Evolutionary conservation across 1,140 invertebrate species (phyloP).

Genomic region (Phenacoccus solenopsis): DNA sequence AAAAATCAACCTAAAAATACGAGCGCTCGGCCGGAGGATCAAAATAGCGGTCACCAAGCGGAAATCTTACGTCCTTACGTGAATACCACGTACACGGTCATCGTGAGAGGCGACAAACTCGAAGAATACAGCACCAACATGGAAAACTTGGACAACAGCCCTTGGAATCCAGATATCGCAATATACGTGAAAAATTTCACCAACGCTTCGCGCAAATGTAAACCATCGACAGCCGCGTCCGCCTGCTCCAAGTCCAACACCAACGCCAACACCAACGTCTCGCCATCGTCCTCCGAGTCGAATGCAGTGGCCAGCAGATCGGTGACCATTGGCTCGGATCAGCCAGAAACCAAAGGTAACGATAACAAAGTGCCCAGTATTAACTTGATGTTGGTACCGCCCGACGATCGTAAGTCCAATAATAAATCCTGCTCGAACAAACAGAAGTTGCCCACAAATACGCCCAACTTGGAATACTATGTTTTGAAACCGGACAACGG

Average conservation of each 20-base stretch:
- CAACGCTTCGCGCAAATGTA: not conserved
- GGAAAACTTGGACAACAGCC: not conserved
- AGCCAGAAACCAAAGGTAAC: not conserved
- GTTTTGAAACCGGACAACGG: not conserved
- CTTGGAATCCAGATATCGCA: not conserved
- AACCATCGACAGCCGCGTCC: not conserved
- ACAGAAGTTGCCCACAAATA: not conserved
- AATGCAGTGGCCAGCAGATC: not conserved
- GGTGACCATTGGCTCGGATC: not conserved
- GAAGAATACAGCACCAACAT: not conserved
- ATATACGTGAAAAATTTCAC: not conserved
- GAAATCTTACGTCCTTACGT: not conserved
- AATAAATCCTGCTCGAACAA: not conserved
- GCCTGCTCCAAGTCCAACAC: not conserved
- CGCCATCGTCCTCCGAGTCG: no score
- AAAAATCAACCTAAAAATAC: not conserved
- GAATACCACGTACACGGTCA: not conserved
- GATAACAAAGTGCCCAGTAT: not conserved
- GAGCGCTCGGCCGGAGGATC: not conserved
- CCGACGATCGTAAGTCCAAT: not conserved
- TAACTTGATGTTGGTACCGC: slow-evolving; percentile 1
- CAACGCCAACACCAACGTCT: not conserved
- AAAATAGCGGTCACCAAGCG: not conserved
- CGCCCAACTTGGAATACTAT: not conserved
- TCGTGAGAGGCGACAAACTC: not conserved